Conservation (phyloP, 2,113 vertebrate species). For the Loxodonta africana region DNA sequence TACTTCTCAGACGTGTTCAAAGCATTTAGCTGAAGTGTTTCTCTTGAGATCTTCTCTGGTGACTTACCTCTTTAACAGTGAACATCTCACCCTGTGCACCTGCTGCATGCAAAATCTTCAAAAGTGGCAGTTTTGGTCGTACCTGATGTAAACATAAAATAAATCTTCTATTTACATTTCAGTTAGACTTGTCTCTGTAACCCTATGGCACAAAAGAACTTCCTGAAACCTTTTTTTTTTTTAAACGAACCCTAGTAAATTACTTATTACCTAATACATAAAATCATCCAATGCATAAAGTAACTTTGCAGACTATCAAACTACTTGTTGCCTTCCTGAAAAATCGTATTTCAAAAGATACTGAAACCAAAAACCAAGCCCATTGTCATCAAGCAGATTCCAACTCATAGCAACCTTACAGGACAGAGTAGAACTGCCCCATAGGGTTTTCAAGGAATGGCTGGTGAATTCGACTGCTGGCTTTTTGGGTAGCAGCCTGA, state of each 20-base stretch:
- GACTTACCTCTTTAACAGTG: conserved; percentile 95
- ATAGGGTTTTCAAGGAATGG: too few relatives aligned
- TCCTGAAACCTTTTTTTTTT: not conserved
- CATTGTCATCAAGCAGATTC: too few relatives aligned
- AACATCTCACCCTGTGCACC: conserved; percentile 96
- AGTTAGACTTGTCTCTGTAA: conserved; percentile 51
- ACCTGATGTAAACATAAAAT: conserved; percentile 89
- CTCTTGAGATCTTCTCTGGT: not conserved
- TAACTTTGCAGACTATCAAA: not conserved
- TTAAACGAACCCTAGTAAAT: not conserved
- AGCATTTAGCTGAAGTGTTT: not conserved
- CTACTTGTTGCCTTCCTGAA: not conserved
- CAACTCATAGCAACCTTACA: too few relatives aligned
- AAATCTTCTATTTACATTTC: conserved; percentile 67
- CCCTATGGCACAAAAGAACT: not conserved
- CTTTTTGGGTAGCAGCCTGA: too few relatives aligned
- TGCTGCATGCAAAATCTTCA: conserved; percentile 95
- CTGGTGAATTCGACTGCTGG: too few relatives aligned
- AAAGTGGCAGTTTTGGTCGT: conserved; percentile 92
- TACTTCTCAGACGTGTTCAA: conserved; percentile 10
- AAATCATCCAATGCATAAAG: not conserved
- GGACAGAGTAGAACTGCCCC: too few relatives aligned
- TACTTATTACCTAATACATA: not conserved
- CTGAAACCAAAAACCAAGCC: too few relatives aligned
- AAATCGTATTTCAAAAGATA: conserved; percentile 27